Percentiles rank a stretch among this genome's conserved stretches.
Evolutionary conservation across 2,113 vertebrate species (phyloP).

Genomic region (Callorhinus ursinus): DNA sequence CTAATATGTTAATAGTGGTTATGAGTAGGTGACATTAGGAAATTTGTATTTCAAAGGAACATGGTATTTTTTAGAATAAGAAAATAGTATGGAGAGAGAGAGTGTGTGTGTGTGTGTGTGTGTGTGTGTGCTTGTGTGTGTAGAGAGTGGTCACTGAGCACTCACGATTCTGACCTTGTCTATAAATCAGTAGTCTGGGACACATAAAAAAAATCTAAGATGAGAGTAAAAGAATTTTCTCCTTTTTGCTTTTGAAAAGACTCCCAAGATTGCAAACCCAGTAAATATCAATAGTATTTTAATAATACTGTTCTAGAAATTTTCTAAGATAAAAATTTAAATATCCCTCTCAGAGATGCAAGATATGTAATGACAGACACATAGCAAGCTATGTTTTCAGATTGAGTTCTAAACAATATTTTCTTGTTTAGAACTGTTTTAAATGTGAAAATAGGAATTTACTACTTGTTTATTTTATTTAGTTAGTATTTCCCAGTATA

Average conservation of each 20-base stretch:
- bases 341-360: background rate
- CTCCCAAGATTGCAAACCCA: background rate
- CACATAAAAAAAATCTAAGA: background rate
- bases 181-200: background rate
- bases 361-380: background rate
- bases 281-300: background rate
- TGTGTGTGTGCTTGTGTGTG: background rate
- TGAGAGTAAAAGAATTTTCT: background rate
- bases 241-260: slow-evolving; percentile 33
- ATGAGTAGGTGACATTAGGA: background rate
- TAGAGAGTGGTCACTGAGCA: background rate
- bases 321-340: slow-evolving; percentile 3
- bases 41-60: slow-evolving; percentile 2
- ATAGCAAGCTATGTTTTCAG: background rate
- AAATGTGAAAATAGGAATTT: slow-evolving; percentile 17
- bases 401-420: background rate
- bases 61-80: slow-evolving; percentile 9
- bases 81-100: background rate
- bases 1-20: background rate
- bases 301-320: slow-evolving; percentile 31
- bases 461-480: slow-evolving; percentile 22
- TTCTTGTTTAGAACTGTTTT: slow-evolving; percentile 33
- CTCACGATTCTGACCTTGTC: background rate
- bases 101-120: background rate
- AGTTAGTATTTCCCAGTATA: background rate